A percentile compares a stretch with the other conserved stretches of the same genome.
phyloP scores from a whole-genome alignment of 2,888 invertebrate species.

The Drosophila suboccidentalis region DNA sequence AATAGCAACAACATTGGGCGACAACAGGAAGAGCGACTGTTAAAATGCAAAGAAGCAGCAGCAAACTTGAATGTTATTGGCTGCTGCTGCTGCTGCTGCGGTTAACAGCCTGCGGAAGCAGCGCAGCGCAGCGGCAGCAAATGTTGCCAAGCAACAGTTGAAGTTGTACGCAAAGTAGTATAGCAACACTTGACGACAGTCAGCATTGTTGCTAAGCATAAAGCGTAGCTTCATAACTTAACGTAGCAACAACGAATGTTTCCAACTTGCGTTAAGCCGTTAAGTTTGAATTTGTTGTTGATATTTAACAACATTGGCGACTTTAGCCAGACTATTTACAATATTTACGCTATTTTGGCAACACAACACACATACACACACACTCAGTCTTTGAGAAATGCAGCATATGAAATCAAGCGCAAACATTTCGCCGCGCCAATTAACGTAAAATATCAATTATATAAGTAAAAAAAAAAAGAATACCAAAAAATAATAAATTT shows the following conservation, averaged over 20 bases:
- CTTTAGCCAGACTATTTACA: slow-evolving; percentile 10
- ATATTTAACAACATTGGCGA: not conserved
- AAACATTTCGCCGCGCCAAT: slow-evolving; percentile 58
- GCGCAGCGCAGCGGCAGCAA: slow-evolving; percentile 18
- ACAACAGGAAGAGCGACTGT: slow-evolving; percentile 56
- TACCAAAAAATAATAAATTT: not conserved
- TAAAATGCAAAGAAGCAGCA: slow-evolving; percentile 21
- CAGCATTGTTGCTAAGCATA: not conserved
- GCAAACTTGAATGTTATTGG: slow-evolving; percentile 28
- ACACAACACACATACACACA: not conserved
- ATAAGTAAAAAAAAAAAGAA: slow-evolving; percentile 8
- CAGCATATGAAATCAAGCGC: slow-evolving; percentile 51
- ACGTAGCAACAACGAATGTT: not conserved
- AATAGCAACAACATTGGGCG: slow-evolving; percentile 24
- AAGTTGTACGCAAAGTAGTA: not conserved
- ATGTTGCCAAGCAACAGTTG: not conserved
- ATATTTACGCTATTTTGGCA: slow-evolving; percentile 14
- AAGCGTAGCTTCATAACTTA: not conserved
- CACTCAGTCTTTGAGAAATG: not conserved
- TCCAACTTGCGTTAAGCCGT: slow-evolving; percentile 3
- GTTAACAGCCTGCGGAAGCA: slow-evolving; percentile 24
- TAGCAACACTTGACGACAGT: not conserved
- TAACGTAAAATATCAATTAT: slow-evolving; percentile 52
- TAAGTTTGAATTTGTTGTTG: not conserved
- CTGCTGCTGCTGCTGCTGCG: not conserved